Conservation (phyloP, 2,113 vertebrate genomes). For the Bubo blakistoni region DNA sequence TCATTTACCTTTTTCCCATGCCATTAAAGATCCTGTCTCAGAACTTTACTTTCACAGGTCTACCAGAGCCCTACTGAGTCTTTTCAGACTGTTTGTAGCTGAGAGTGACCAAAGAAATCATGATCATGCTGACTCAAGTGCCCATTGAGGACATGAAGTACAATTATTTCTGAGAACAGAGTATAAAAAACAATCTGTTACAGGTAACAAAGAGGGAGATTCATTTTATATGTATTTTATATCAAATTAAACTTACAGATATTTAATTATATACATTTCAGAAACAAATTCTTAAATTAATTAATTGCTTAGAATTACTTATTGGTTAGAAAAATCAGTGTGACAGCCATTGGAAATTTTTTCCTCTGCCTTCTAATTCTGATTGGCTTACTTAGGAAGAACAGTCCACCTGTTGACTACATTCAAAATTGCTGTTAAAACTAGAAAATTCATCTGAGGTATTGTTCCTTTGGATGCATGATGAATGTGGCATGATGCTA, state of each 20-base stretch:
- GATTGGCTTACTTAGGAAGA: background rate
- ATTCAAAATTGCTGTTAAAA: background rate
- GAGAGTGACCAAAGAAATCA: background rate
- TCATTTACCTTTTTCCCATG: background rate
- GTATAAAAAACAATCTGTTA: background rate
- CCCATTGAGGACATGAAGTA: background rate
- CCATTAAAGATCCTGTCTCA: background rate
- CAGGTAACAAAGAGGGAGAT: background rate
- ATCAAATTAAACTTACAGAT: background rate
- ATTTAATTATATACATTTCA: background rate
- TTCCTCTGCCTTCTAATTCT: background rate
- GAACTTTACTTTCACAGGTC: constrained; percentile 1
- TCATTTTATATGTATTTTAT: background rate
- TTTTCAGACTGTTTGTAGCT: background rate
- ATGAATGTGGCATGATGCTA: background rate
- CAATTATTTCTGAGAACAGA: constrained; percentile 4
- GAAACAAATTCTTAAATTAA: background rate
- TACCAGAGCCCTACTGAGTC: background rate
- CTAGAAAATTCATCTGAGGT: background rate
- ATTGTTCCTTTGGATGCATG: background rate
- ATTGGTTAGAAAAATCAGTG: background rate
- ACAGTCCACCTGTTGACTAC: background rate
- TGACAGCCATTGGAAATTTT: background rate
- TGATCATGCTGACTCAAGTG: background rate
- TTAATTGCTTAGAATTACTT: background rate